A percentile compares a stretch with the other conserved stretches of the same genome.
Evolutionary conservation across 2,113 vertebrate species (phyloP).

Genomic region (Pampusana beccarii): DNA sequence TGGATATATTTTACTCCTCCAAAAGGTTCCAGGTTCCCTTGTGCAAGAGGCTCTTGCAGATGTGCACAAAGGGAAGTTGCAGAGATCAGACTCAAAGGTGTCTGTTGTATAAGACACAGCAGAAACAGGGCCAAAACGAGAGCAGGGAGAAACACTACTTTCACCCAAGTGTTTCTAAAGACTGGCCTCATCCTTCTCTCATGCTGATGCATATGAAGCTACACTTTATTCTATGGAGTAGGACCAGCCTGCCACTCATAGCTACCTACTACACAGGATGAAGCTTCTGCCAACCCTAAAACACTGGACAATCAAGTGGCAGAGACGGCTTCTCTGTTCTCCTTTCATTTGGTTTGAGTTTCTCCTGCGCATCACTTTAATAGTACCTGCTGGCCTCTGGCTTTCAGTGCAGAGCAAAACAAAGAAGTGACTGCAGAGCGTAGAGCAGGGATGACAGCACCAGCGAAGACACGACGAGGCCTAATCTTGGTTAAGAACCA

Average conservation of each 20-base stretch:
- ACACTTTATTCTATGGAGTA: background rate
- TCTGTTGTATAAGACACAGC: background rate
- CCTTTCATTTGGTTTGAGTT: background rate
- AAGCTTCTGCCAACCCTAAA: background rate
- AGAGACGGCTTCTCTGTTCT: background rate
- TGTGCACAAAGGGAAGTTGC: background rate
- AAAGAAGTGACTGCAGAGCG: background rate
- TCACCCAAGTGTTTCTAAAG: background rate
- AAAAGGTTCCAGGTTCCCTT: background rate
- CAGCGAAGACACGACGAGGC: background rate
- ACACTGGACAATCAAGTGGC: background rate
- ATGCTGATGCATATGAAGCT: background rate
- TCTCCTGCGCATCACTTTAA: background rate
- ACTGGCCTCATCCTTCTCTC: background rate
- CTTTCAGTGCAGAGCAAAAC: background rate
- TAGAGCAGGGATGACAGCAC: background rate
- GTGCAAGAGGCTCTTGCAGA: background rate
- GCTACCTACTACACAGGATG: background rate
- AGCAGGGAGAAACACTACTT: background rate
- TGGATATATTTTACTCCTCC: background rate
- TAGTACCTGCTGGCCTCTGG: background rate
- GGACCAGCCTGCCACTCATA: background rate
- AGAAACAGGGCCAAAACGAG: background rate
- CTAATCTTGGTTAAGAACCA: background rate
- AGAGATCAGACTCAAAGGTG: background rate